A percentile compares a stretch with the other conserved stretches of the same genome.
These are phyloP conservation scores for Morone chrysops DNA, from an alignment of 2,113 vertebrate genomes.

Conservation along the genomic window DNA sequence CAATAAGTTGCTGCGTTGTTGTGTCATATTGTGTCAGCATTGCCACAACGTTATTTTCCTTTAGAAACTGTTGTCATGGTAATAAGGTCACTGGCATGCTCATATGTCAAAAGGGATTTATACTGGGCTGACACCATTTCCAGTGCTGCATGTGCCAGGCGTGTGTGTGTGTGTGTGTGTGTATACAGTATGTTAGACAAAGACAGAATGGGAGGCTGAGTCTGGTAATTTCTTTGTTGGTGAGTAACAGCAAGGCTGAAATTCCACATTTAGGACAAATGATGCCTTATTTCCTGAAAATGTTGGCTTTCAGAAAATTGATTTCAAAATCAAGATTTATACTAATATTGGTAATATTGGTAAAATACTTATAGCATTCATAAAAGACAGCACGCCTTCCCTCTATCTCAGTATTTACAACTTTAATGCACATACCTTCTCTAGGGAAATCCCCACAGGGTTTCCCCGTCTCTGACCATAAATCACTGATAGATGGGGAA, in stretches of 20 bases:
- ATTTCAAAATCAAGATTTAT: conserved; percentile 7
- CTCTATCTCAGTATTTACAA: background rate
- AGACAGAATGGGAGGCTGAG: conserved; percentile 31
- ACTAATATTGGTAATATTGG: no score
- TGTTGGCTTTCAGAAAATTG: no score
- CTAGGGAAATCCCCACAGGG: conserved; percentile 29
- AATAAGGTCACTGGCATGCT: conserved; percentile 80
- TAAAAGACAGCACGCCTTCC: background rate
- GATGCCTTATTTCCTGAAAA: conserved; percentile 20
- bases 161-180: conserved; percentile 41
- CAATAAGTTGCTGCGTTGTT: conserved; percentile 58
- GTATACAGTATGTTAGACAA: conserved; percentile 32
- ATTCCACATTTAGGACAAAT: conserved; percentile 16
- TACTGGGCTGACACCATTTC: conserved; percentile 80
- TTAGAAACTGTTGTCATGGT: conserved; percentile 78
- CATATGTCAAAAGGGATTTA: conserved; percentile 81
- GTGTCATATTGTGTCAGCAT: conserved; percentile 78
- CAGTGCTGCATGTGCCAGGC: conserved; percentile 63
- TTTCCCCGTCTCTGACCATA: conserved; percentile 25
- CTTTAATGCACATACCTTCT: background rate
- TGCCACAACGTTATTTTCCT: conserved; percentile 68
- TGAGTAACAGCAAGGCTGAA: conserved; percentile 11
- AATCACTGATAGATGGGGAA: background rate
- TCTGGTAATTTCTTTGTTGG: conserved; percentile 8
- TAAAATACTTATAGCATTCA: background rate